Evolutionary conservation across 2,797 vertebrate species (phyloP).

Genomic region (Spheniscus humboldti): DNA sequence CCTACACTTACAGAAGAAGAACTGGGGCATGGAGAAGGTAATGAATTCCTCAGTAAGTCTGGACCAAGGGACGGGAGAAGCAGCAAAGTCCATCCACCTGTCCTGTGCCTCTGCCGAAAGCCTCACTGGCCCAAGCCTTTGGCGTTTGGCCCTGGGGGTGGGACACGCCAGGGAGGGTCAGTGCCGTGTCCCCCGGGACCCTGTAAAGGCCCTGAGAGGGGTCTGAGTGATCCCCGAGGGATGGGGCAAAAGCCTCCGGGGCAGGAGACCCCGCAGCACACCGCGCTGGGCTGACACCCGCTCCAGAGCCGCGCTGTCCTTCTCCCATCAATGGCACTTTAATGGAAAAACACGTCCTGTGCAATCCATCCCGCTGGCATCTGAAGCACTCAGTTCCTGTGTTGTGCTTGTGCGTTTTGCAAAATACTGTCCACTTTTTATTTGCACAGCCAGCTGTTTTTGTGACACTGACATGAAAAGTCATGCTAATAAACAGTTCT

Average conservation of each 20-base stretch:
- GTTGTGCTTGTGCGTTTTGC: not conserved
- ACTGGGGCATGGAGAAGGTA: not conserved
- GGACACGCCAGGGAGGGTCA: not conserved
- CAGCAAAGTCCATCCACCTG: not conserved
- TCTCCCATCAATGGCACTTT: not conserved
- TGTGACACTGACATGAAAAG: not conserved
- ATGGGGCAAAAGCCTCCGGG: not conserved
- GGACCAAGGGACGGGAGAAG: not conserved
- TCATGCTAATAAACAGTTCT: not conserved
- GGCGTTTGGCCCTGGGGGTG: not conserved
- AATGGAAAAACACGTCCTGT: not conserved
- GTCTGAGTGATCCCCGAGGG: too few species aligned
- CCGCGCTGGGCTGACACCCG: not conserved
- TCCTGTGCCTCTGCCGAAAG: not conserved
- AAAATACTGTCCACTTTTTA: not conserved
- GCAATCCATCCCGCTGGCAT: not conserved
- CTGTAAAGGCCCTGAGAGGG: not conserved
- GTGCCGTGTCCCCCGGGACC: not conserved
- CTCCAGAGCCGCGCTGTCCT: not conserved
- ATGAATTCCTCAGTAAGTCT: rapidly evolving
- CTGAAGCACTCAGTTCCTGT: not conserved
- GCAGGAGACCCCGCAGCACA: not conserved
- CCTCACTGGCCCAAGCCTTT: not conserved
- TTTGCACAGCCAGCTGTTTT: not conserved
- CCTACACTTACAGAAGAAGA: not conserved